Evolutionary conservation across 2,797 vertebrate species (phyloP).

Genomic region (Urosaurus nigricauda): DNA sequence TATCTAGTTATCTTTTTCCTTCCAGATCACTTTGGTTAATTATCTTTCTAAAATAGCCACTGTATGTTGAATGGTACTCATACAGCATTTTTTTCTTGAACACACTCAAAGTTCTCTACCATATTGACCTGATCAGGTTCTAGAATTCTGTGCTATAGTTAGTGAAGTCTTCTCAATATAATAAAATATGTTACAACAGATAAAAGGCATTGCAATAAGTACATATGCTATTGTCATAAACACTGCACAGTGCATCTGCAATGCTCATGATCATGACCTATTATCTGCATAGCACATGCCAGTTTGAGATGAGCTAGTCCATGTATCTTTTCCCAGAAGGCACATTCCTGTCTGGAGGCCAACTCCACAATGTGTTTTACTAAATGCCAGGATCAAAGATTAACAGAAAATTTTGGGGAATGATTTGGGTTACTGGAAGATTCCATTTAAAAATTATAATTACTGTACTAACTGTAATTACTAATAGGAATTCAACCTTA

Average conservation of each 20-base stretch:
- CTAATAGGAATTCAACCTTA: too few species aligned
- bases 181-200: neutral
- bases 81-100: neutral
- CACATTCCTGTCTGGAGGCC: neutral
- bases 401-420: neutral
- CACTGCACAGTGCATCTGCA: neutral
- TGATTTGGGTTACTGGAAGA: neutral
- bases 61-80: neutral
- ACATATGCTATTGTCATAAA: too few species aligned
- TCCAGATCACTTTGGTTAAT: neutral
- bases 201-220: too few species aligned
- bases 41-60: neutral
- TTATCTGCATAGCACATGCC: neutral
- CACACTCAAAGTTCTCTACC: neutral
- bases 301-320: neutral
- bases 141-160: neutral
- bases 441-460: too few species aligned
- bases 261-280: neutral
- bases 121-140: neutral
- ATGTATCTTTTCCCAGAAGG: neutral
- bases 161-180: neutral
- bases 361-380: neutral
- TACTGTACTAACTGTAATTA: neutral
- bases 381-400: slow-evolving; percentile 6
- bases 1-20: neutral